phyloP scores from a whole-genome alignment of 2,888 invertebrate species.

The Automeris io region DNA sequence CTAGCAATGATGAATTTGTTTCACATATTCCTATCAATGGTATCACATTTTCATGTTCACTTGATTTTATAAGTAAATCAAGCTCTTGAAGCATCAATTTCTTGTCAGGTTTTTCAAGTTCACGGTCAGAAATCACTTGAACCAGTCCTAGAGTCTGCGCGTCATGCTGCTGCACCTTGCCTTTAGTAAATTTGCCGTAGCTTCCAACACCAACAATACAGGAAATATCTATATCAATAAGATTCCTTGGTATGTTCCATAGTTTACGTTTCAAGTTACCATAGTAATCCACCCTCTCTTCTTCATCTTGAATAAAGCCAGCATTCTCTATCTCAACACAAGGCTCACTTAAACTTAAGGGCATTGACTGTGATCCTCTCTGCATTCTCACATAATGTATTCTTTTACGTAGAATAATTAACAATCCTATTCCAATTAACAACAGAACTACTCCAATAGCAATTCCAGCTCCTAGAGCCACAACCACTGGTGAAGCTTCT shows the following conservation, averaged over 20 bases:
- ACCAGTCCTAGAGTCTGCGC: constrained; percentile 73
- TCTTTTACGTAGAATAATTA: constrained; percentile 76
- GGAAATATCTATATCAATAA: constrained; percentile 82
- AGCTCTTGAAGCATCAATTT: constrained; percentile 81
- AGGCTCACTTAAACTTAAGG: constrained; percentile 86
- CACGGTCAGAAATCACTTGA: constrained; percentile 80
- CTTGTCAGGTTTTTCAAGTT: constrained; percentile 70
- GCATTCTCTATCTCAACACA: constrained; percentile 89
- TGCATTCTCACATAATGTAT: constrained; percentile 65
- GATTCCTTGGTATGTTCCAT: constrained; percentile 83
- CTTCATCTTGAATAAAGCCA: constrained; percentile 85
- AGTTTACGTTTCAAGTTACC: constrained; percentile 85
- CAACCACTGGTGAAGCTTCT: constrained; percentile 64
- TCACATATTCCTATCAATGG: constrained; percentile 88
- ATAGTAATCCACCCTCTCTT: constrained; percentile 82
- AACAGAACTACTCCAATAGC: constrained; percentile 85
- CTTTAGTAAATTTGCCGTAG: constrained; percentile 87
- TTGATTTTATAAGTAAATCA: constrained; percentile 82
- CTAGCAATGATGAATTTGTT: constrained; percentile 83
- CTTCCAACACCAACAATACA: constrained; percentile 84
- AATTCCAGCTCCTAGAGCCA: constrained; percentile 75
- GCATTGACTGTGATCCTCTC: constrained; percentile 71
- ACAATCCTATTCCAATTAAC: constrained; percentile 78
- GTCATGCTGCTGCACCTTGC: constrained; percentile 80
- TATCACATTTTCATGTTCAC: constrained; percentile 83